Percentiles rank a stretch among this genome's conserved stretches.
Conservation (phyloP, 2,113 vertebrate genomes). For the Caracal caracal region DNA sequence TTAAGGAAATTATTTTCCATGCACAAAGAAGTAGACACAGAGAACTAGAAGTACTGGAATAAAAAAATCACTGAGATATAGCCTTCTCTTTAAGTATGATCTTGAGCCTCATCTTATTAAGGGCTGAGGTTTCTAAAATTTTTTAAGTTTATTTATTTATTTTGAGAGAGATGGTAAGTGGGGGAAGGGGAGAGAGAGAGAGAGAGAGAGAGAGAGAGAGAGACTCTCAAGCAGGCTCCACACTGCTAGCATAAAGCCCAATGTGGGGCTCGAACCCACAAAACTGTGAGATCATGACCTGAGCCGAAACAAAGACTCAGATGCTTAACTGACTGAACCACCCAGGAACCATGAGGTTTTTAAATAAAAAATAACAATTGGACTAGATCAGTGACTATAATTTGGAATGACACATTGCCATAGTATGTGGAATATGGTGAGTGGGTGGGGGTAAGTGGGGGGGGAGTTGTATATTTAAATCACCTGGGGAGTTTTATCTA, state of each 20-base stretch:
- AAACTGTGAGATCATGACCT: too few relatives aligned
- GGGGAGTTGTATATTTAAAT: background rate
- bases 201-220: too few relatives aligned
- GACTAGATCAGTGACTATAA: background rate
- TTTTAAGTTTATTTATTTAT: background rate
- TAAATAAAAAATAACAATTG: background rate
- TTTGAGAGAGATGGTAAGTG: too few relatives aligned
- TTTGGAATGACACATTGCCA: background rate
- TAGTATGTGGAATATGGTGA: background rate
- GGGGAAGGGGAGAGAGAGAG: too few relatives aligned
- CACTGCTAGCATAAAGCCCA: too few relatives aligned
- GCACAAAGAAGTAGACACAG: background rate
- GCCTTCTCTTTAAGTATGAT: background rate
- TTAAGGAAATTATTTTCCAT: background rate
- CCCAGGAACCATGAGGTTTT: background rate
- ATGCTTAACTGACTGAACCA: too few relatives aligned
- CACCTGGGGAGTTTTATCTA: background rate
- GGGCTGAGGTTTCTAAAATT: background rate
- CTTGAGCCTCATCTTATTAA: background rate
- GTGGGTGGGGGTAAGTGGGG: accelerated
- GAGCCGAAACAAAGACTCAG: too few relatives aligned
- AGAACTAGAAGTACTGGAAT: background rate
- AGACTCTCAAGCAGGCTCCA: too few relatives aligned
- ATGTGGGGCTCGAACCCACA: too few relatives aligned
- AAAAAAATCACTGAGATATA: background rate